Evolutionary conservation across 2,888 invertebrate species (phyloP).

Genomic region (Liodrosophila aerea): DNA sequence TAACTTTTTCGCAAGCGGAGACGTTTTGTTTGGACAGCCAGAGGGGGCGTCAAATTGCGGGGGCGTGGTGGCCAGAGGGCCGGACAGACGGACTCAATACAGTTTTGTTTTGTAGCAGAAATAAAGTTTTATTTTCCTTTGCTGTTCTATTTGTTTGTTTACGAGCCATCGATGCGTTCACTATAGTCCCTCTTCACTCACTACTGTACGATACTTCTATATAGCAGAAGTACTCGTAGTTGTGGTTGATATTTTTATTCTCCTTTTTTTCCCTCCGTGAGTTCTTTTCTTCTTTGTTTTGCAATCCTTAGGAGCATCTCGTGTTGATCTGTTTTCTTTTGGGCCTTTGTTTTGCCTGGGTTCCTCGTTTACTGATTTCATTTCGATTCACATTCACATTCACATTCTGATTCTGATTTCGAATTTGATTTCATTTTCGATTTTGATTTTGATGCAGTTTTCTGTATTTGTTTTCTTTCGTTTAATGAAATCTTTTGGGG

Average conservation of each 20-base stretch:
- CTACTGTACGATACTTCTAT: too few relatives aligned
- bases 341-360: conserved; percentile 32
- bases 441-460: conserved; percentile 5
- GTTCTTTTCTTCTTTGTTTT: not conserved
- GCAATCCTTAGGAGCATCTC: conserved; percentile 19
- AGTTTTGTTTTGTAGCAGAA: conserved; percentile 22
- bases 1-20: conserved; percentile 64
- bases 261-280: not conserved
- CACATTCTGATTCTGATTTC: conserved; percentile 22
- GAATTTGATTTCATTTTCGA: conserved; percentile 13
- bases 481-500: conserved; percentile 5
- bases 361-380: conserved; percentile 24
- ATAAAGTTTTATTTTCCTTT: conserved; percentile 15
- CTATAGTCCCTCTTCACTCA: too few relatives aligned
- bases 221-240: too few relatives aligned
- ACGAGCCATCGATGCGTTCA: conserved; percentile 17
- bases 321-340: conserved; percentile 38
- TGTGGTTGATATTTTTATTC: conserved; percentile 2
- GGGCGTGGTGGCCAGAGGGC: not conserved
- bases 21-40: conserved; percentile 62
- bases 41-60: conserved; percentile 6
- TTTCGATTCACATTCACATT: conserved; percentile 15
- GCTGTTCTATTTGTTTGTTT: conserved; percentile 22
- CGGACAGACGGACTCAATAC: not conserved
- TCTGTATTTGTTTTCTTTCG: conserved; percentile 7